Evolutionary conservation across 2,888 invertebrate species (phyloP), one percentile per base, ranked within the genome.

Genomic region (Athrips mouffetella): DNA sequence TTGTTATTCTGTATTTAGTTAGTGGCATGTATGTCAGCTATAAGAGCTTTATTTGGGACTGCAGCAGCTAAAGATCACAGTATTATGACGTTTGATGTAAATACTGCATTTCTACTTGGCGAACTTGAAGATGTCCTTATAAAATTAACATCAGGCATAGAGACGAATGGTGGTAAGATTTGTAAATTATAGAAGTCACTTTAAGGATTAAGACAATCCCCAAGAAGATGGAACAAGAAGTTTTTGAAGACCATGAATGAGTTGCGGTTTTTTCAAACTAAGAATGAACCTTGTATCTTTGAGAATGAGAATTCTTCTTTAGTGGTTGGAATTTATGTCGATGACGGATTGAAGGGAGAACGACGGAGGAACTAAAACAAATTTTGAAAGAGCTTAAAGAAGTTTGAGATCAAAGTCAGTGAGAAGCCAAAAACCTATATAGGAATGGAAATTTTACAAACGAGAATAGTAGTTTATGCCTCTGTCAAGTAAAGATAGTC

Each of bases 31-130:
- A 18, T 37, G 20, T 20, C 37, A 18, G 10, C 37, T 10, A 16
- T 37, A 18, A 37, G 20, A 16, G 10, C 18, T n/a, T 13, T 37
- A 1, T 31, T 31, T 11, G 31, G 13, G 13, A 2, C 18, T 18
- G 37, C 37, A 1, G 37, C 20, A 20, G 37, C 37, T 3, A 16
- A 37, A 10, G 18, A 37, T 1, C 5, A 18, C 10, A 18, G 18
- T 3, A 18, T 37, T 3, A 31, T 31, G 31, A 37, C 37, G 8
- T 37, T 37, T 16, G 57, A 57, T 45, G 13, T 57, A 0, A 58
- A 54, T 39, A 59, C 56, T 13, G 58, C 56, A 10, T 56, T 57
- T 27, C 40, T 58, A 0, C 53, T 58, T 55, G 57, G 55, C 3
- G 49, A 55, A 1, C 1, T 62, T 0, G 52, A 31, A 31, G 13